Evolutionary conservation across 2,113 vertebrate species (phyloP), one percentile per base, ranked within the genome.

Genomic region (Vimba vimba): DNA sequence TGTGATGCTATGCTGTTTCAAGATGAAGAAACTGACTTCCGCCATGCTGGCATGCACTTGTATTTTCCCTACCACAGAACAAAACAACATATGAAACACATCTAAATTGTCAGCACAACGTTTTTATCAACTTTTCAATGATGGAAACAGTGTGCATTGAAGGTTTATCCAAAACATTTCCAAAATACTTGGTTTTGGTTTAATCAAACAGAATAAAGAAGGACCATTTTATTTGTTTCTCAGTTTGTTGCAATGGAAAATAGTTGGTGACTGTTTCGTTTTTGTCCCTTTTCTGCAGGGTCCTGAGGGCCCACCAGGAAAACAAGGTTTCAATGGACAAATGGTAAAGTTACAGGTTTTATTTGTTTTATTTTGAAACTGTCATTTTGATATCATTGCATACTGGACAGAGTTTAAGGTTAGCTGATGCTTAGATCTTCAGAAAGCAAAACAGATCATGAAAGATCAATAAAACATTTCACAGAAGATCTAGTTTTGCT

Each of bases 231-330:
- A 69, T 69, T 30, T 68, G 3, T 6, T 52, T 73, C 21, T 45
- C 68, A 69, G 39, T n/a, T 21, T 21, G 30, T 25, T 64, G 7
- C 47, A 88, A 62, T 55, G 80, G 57, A 86, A 86, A 89, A 60
- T 57, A 25, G 39, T 43, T 39, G 23, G n/a, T 33, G 11, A 47
- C 39, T 86, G 84, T 90, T 52, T 57, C 10, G 47, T 25, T 27
- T 80, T 3, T 73, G 8, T 78, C 23, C 62, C 85, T 39, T 86
- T 80, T 79, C 80, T 64, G 13, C 93, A 99, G 98, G 97, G 98
- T 71, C 90, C 89, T 47, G 89, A 93, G 60, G 98, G 98, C 89
- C 92, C 95, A 68, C 94, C 93, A 85, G 98, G 98, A 92, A 97
- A 95, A 93, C 79, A 68, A 1, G 98, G 98, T 69, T 94, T 94